Base-by-base conservation (phyloP, 2,888 invertebrate species). In the Drosophila sordidapex region DNA sequence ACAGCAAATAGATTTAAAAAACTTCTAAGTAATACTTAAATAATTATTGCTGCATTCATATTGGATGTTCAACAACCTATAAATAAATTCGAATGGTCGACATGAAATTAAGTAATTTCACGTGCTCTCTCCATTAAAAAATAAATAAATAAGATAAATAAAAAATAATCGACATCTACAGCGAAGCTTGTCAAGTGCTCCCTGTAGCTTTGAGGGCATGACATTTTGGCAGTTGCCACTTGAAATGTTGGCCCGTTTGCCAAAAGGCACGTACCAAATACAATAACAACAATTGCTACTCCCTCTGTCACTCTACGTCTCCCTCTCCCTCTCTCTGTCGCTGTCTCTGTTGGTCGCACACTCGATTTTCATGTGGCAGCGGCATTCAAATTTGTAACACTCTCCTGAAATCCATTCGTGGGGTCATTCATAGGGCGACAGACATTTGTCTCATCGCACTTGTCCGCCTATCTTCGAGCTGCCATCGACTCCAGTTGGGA, bases 371-470 rank as follows among this genome's bases (percentile, higher is more conserved):
- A 64, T 74, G 65, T 86, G 76, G 70, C 65, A 74, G 71, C 66
- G 82, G 65, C 76, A 67, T 73, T 81, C 62, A 79, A 76, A 81
- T 88, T 84, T 74, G 76, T 76, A 81, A 79, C 89, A 86, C 87
- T 86, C 70, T 73, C 65, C 72, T 83, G 79, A 79, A 76, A 83
- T 78, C 74, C 85, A 76, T 70, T 74, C 70, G 71, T 61, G 48
- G 68, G 54, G 43, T 56, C 54, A 43, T 70, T 66, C 64, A 65
- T 71, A 60, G 74, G 76, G 56, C 82, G 73, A 76, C 82, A 72
- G 67, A 59, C 54, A 64, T 62, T 77, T 57, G 61, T 65, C 79
- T 81, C 73, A 48, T 65, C 62, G 61, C 52, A 56, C 52, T 72
- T 51, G 57, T 67, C 66, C 65, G 73, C 27, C 66, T 67, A 72